Evolutionary conservation across 2,888 invertebrate species (phyloP), one percentile per base, ranked within the genome.

Genomic region (Timandra comae): DNA sequence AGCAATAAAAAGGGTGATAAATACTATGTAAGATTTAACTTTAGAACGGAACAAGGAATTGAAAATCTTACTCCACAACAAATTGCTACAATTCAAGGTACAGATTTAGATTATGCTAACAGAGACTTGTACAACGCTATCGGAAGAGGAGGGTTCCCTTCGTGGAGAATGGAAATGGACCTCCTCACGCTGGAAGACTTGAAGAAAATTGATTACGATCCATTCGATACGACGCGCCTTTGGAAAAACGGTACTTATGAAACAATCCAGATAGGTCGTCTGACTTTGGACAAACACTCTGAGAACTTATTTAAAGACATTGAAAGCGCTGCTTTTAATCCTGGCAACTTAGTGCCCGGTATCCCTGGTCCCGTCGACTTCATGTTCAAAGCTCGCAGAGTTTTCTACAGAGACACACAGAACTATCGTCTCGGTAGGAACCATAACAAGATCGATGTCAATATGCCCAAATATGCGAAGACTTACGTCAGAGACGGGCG

Each of bases 1-100:
- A 88, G 95, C 12, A 97, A 96, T 70, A 86, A 78, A n/a, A 72
- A 89, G 2, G 89, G 91, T 0, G 88, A 91, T 34, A 71, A 87
- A 3, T 82, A 91, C 45, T 97, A 91, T 65, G 93, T 93, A 48
- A 95, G 95, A 84, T 97, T 96, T 80, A 95, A 96, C 67, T 91
- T 90, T 61, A 93, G 93, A 88, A 93, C 94, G 5, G 89, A 95
- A 65, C 95, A 95, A 72, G 94, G 93, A 7, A n/a, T n/a, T n/a
- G n/a, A 91, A 63, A 91, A 91, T 64, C 61, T 97, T 30, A 71
- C 85, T 20, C 85, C 86, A 0, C 87, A 89, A 2, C 84, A 86
- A 56, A 94, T 93, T 0, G 85, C 59, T 1, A 70, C 88, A 26
- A 68, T 96, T 20, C 74, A 89, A 16, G 88, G 88, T 2, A 62